These are phyloP conservation scores for Druceiella hillmani DNA, from an alignment of 2,888 invertebrate genomes.

Conservation along the genomic window DNA sequence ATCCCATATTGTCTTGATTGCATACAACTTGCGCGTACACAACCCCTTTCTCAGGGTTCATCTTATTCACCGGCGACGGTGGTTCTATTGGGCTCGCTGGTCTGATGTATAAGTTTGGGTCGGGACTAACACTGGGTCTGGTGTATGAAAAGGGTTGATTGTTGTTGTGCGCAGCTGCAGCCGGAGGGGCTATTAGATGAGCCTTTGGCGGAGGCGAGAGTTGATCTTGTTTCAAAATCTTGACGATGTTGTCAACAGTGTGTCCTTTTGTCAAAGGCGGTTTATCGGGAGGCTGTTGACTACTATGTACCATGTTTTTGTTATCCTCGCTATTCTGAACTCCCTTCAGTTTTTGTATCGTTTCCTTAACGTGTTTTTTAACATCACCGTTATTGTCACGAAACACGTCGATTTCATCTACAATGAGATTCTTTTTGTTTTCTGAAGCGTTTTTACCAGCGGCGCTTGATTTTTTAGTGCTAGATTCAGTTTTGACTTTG, in stretches of 20 bases:
- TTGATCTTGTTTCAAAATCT: slow-evolving; percentile 66
- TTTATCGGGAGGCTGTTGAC: slow-evolving; percentile 64
- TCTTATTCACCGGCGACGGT: slow-evolving; percentile 43
- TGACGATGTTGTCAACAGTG: slow-evolving; percentile 73
- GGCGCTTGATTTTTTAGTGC: slow-evolving; percentile 21
- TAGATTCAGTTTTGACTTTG: slow-evolving; percentile 3
- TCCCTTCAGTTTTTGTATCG: too few species aligned
- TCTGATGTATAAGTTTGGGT: slow-evolving; percentile 41
- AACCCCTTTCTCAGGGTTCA: slow-evolving; percentile 53
- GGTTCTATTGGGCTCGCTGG: slow-evolving; percentile 45
- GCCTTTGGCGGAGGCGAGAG: slow-evolving; percentile 60
- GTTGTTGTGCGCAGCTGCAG: slow-evolving; percentile 59
- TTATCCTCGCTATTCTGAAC: slow-evolving; percentile 46
- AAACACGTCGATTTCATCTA: slow-evolving; percentile 40
- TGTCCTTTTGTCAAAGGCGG: slow-evolving; percentile 64
- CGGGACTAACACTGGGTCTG: slow-evolving; percentile 52
- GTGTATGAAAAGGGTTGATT: slow-evolving; percentile 82
- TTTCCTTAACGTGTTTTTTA: slow-evolving; percentile 48
- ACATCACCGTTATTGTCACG: slow-evolving; percentile 33
- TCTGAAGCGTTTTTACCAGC: slow-evolving; percentile 25
- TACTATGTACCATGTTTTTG: slow-evolving; percentile 66
- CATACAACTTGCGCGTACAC: slow-evolving; percentile 74
- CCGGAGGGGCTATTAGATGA: slow-evolving; percentile 55
- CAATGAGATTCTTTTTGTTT: slow-evolving; percentile 35
- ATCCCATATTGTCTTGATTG: slow-evolving; percentile 35